Evolutionary conservation across 2,888 invertebrate species (phyloP), one percentile per base, ranked within the genome.

Genomic region (Tachystola acroxantha): DNA sequence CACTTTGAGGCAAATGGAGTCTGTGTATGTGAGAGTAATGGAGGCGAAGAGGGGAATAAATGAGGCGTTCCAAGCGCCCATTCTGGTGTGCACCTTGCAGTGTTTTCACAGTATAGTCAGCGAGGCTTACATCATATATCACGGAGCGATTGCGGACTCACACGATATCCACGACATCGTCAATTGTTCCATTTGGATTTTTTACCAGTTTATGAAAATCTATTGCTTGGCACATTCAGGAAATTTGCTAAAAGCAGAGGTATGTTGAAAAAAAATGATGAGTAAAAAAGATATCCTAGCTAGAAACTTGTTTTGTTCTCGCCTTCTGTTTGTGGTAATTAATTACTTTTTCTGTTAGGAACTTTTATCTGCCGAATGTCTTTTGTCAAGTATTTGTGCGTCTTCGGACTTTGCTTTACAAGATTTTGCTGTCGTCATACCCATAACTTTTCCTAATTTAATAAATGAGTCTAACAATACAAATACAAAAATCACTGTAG

Each of bases 81-180:
- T 84, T 20, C 41, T 84, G 11, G 44, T 70, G 6, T 66, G 69
- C 0, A 49, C 66, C 1, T 30, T 78, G 7, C 84, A 82, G 46
- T 69, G 74, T 43, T 82, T 84, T 30, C 84, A 84, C 37, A 43
- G 71, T 0, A 67, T 80, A 25, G 68, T 84, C 1, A 78, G 78
- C 32, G 77, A 82, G 37, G 47, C 69, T 0, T 69, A 81, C 42
- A 77, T 75, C 2, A 67, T 82, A 25, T 81, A 74, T 46, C 77
- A 80, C 20, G 79, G 76, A 0, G 10, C 72, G 0, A 43, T 68
- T 0, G 48, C 63, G 9, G 47, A 46, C 10, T 43, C 45, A 6
- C 50, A 78, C 1, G 45, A 53, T 0, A 22, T 53, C n/a, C 74
- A 80, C 26, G 61, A 64, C 9, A 48, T 72, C 3, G n/a, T 71